These are phyloP conservation scores for Apis cerana DNA, from an alignment of 1,140 invertebrate genomes.

Conservation along the genomic window DNA sequence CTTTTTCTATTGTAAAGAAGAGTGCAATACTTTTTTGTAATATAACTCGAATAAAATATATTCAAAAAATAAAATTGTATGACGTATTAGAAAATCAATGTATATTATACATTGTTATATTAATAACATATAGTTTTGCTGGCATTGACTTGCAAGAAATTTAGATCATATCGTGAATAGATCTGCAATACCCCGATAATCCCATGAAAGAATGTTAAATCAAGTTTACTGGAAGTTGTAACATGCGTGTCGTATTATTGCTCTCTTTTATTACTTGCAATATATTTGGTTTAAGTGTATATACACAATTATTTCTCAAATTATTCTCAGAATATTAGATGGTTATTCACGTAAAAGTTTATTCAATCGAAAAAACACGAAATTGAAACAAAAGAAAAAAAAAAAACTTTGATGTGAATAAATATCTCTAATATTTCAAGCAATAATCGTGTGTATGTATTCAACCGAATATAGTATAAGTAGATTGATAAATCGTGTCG, in stretches of 20 bases:
- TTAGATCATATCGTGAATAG: constrained; percentile 56
- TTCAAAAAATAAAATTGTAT: neutral
- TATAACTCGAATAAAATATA: neutral
- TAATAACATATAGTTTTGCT: neutral
- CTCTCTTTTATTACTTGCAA: constrained; percentile 42
- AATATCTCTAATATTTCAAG: neutral
- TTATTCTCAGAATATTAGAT: neutral
- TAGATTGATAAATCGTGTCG: constrained; percentile 38
- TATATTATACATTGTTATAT: neutral
- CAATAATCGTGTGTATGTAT: neutral
- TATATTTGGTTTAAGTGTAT: neutral
- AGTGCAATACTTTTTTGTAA: neutral
- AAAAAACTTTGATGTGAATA: neutral
- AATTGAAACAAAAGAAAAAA: no score
- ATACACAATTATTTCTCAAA: constrained; percentile 15
- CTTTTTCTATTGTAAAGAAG: neutral
- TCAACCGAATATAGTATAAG: neutral
- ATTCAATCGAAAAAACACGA: neutral
- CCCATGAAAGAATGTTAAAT: constrained; percentile 66
- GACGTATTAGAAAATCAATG: neutral
- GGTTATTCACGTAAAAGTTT: neutral
- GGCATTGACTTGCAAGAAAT: constrained; percentile 23
- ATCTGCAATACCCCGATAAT: constrained; percentile 74
- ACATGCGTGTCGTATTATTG: constrained; percentile 52
- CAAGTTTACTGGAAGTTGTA: constrained; percentile 69